Percentiles rank a stretch among this genome's conserved stretches.
Conservation (phyloP, 37 sponge, comb jelly and placozoan species). For the Halichondria panicea region DNA sequence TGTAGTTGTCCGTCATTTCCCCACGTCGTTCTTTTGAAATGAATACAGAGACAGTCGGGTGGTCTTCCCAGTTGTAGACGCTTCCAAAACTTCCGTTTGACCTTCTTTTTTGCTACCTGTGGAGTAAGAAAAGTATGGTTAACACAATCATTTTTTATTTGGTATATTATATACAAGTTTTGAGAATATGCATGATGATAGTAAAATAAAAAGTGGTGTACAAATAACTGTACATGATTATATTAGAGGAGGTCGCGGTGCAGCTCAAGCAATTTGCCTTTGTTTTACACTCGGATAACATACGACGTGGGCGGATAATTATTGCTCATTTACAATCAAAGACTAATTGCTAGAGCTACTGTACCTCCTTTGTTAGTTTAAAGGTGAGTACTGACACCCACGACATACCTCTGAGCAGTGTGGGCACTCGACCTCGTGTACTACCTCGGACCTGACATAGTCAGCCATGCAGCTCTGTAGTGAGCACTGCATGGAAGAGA, state of each 20-base stretch:
- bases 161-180: background rate
- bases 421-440: constrained; percentile 58
- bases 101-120: constrained; percentile 13
- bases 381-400: background rate
- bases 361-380: no score
- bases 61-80: constrained; percentile 41
- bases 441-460: constrained; percentile 54
- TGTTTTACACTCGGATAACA: no score
- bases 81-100: constrained; percentile 37
- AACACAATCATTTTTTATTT: background rate
- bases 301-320: no score
- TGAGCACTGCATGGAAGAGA: constrained; percentile 37
- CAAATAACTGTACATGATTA: no score
- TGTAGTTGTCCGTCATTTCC: constrained; percentile 25
- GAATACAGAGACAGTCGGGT: constrained; percentile 75
- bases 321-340: no score
- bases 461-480: constrained; percentile 52
- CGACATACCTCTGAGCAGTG: constrained; percentile 43
- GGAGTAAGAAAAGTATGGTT: background rate
- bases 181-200: no score
- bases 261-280: no score
- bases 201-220: no score
- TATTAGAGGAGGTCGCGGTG: no score
- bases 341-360: no score
- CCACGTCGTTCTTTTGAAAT: constrained; percentile 72